phyloP scores from a whole-genome alignment of 2,113 vertebrate genomes.

The Amphiprion percula region DNA sequence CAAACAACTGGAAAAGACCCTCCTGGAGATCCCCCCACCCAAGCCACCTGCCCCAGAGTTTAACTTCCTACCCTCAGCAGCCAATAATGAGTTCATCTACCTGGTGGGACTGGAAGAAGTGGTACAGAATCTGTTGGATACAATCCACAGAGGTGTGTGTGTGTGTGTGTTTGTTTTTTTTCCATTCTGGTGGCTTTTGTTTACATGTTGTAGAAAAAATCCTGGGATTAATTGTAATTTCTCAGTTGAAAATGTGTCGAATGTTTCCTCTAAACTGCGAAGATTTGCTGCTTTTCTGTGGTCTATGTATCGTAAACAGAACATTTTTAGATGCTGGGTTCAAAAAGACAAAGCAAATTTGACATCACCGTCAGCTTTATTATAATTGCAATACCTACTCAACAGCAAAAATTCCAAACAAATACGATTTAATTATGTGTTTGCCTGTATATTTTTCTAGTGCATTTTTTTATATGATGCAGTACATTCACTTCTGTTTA shows the following conservation, averaged over 20 bases:
- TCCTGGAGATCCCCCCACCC: conserved; percentile 95
- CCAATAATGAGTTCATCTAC: conserved; percentile 98
- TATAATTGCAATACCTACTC: too few relatives aligned
- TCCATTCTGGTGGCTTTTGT: not conserved
- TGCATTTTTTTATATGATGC: not conserved
- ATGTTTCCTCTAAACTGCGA: too few relatives aligned
- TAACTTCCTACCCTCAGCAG: conserved; percentile 95
- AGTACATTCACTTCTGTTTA: not conserved
- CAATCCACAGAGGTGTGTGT: conserved; percentile 86
- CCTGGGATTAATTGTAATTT: too few relatives aligned
- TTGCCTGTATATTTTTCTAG: not conserved
- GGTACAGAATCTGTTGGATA: conserved; percentile 94
- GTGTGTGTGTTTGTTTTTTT: not conserved
- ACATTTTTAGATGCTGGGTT: too few relatives aligned
- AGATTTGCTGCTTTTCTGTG: too few relatives aligned
- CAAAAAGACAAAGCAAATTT: too few relatives aligned
- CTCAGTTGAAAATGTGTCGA: too few relatives aligned
- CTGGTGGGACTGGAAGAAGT: conserved; percentile 97
- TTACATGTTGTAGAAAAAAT: too few relatives aligned
- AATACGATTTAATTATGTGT: not conserved
- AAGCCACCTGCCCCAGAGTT: conserved; percentile 92
- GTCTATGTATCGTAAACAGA: too few relatives aligned
- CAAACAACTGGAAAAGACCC: conserved; percentile 97
- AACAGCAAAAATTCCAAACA: too few relatives aligned
- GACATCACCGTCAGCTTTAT: too few relatives aligned